phyloP scores from a whole-genome alignment of 2,888 invertebrate species.

The Ochropleura leucogaster region DNA sequence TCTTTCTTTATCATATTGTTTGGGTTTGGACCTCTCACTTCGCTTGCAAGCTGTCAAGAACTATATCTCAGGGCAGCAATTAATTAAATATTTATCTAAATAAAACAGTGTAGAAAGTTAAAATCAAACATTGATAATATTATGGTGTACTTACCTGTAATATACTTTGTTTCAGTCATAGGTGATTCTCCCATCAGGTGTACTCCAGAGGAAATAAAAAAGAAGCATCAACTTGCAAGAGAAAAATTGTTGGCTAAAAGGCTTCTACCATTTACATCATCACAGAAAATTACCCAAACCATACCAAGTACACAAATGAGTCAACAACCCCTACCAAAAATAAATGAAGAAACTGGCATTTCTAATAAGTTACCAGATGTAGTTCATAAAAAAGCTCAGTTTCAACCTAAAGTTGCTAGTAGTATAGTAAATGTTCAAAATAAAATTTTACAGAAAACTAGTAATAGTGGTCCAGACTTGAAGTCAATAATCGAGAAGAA shows the following conservation, averaged over 20 bases:
- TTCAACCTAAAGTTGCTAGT: slow-evolving; percentile 77
- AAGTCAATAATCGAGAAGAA: slow-evolving; percentile 86
- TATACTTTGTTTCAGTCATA: slow-evolving; percentile 63
- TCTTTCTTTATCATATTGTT: too few species aligned
- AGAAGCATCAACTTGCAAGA: slow-evolving; percentile 91
- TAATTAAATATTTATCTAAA: too few species aligned
- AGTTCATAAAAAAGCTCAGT: slow-evolving; percentile 58
- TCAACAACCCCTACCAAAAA: slow-evolving; percentile 35
- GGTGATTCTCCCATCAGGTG: slow-evolving; percentile 86
- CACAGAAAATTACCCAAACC: slow-evolving; percentile 70
- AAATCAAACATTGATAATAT: background rate
- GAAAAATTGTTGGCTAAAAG: slow-evolving; percentile 90
- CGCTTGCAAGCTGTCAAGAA: too few species aligned
- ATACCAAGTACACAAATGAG: slow-evolving; percentile 48
- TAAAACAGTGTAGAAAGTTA: background rate
- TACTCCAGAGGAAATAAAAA: slow-evolving; percentile 91
- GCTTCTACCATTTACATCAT: slow-evolving; percentile 82
- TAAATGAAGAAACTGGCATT: slow-evolving; percentile 43
- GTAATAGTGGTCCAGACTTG: slow-evolving; percentile 69
- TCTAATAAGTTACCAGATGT: slow-evolving; percentile 38
- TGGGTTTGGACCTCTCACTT: too few species aligned
- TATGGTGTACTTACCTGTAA: background rate
- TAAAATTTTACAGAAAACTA: slow-evolving; percentile 54
- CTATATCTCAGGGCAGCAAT: too few species aligned
- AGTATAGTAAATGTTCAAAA: slow-evolving; percentile 53